Base-by-base conservation (phyloP, 2,113 vertebrate genomes). In the Scartelaos histophorus region DNA sequence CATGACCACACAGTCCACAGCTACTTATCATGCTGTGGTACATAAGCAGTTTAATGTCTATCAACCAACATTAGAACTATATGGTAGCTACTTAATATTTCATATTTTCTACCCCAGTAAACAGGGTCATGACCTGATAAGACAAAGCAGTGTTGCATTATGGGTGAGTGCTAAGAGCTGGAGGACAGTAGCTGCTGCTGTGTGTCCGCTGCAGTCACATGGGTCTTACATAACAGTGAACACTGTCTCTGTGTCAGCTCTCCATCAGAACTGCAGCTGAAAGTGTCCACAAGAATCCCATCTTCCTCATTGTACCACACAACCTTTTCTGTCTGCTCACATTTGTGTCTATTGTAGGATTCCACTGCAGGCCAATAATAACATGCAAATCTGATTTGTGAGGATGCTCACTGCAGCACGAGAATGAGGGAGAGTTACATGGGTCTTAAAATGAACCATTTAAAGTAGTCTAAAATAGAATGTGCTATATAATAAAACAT, bases 171-270 rank as follows among this genome's bases (percentile, higher is more conserved):
- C 51, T 53, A 76, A 74, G 72, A 38, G 9, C 35, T 66, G 35
- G 71, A 74, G 75, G 67, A 77, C 11, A 4, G 57, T 64, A 34
- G 75, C 79, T 56, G 81, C 73, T 71, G 80, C 69, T 66, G 72
- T 69, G 69, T 69, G 76, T 74, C 74, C 53, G 58, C 82, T 1
- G 46, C 66, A 76, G 69, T 89, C 86, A 88, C 82, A 76, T 16
- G 25, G 78, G 29, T 24, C 67, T 89, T 90, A 90, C 80, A 79
- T 90, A 89, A 90, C 79, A 24, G 74, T 86, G 70, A 81, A 66
- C 81, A 69, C 69, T 71, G 74, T 29, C 81, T 75, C 67, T 78
- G 71, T 76, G 71, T 76, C 79, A 67, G 67, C 74, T 67, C 43
- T 62, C 38, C 66, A 65, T 76, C 79, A 66, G 66, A 58, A 69